These are phyloP conservation scores for Meghimatium bilineatum DNA, from an alignment of 2,888 invertebrate genomes.

Conservation along the genomic window DNA sequence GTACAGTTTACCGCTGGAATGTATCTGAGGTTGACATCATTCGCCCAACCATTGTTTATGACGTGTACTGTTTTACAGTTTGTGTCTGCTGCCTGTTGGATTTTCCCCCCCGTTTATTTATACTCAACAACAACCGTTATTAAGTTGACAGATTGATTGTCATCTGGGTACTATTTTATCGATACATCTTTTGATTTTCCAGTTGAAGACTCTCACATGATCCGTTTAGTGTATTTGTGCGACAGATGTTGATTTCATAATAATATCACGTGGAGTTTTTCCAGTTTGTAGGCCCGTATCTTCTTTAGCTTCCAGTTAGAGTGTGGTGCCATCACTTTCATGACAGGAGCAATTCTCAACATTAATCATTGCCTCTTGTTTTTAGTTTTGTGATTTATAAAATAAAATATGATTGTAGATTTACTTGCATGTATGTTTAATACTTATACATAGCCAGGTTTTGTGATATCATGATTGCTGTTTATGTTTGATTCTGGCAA, in stretches of 20 bases:
- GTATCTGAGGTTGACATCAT: neutral
- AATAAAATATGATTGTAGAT: neutral
- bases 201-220: neutral
- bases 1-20: neutral
- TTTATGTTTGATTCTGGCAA: too few relatives aligned
- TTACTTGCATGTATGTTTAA: neutral
- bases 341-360: neutral
- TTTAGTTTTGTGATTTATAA: neutral
- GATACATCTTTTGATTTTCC: neutral
- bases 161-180: too few relatives aligned
- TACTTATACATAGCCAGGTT: too few relatives aligned
- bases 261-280: neutral
- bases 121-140: too few relatives aligned
- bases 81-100: too few relatives aligned
- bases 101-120: too few relatives aligned
- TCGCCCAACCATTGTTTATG: neutral
- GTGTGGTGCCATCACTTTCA: neutral
- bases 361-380: neutral
- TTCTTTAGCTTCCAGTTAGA: neutral
- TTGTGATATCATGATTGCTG: too few relatives aligned
- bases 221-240: neutral
- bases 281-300: neutral
- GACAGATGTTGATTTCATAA: neutral
- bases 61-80: too few relatives aligned
- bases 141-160: too few relatives aligned